Evolutionary conservation across 2,888 invertebrate species (phyloP), one percentile per base, ranked within the genome.

Genomic region (Prenolepis imparis): DNA sequence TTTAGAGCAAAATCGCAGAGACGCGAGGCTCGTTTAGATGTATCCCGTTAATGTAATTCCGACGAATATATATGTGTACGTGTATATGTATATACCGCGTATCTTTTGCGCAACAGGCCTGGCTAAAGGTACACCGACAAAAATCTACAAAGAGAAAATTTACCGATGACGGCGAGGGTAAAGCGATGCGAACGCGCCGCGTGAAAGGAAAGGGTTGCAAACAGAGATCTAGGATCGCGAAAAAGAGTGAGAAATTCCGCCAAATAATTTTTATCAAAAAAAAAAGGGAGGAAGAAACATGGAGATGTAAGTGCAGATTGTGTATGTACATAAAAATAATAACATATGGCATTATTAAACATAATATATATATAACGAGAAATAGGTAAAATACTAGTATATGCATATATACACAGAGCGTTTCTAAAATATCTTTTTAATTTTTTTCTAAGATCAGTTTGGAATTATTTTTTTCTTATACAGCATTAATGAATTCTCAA

Each of bases 91-190:
- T 73, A 44, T 73, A 78, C 21, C 41, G 41, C 32, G 21, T 78
- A 72, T 78, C 78, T 78, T 72, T 78, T 15, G 57, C 57, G 57
- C 41, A 73, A 28, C 57, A 78, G 18, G 72, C 55, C 21, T 6
- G 41, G 77, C 78, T 72, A 57, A 78, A 78, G 73, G 57, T 72
- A 78, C 57, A 57, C 78, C 57, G 78, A 78, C 78, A 78, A 78
- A 78, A 78, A 72, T 78, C 78, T 78, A 78, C 78, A 78, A 78
- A 78, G 78, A 78, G 77, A 67, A 68, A 68, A 77, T 77, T 77
- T 77, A 77, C 78, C 78, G 78, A 78, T 78, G 73, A 78, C 44
- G 78, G 72, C 41, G 78, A 78, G 73, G 57, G 78, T 78, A 78
- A 78, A 78, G 57, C 70, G 77, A 78, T 78, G 77, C 55, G 73